These are phyloP conservation scores for Prionailurus bengalensis DNA, from an alignment of 2,113 vertebrate species.

Conservation along the genomic window DNA sequence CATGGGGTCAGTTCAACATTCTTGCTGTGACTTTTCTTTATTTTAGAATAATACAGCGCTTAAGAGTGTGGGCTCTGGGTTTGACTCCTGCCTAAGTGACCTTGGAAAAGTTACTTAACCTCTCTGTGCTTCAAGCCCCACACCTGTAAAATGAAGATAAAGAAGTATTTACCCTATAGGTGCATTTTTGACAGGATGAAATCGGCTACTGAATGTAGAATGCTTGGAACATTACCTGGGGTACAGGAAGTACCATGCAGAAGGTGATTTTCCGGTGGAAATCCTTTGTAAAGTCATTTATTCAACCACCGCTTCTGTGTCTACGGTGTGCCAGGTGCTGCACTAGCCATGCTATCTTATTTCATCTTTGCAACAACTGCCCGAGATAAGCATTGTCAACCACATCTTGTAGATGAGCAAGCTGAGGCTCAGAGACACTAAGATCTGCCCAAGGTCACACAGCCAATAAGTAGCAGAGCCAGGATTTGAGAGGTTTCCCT, in stretches of 20 bases:
- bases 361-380: background rate
- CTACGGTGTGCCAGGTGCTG: fast-evolving
- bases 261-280: background rate
- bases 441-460: background rate
- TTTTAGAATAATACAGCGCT: background rate
- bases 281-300: background rate
- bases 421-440: background rate
- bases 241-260: background rate
- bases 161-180: background rate
- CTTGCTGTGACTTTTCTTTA: background rate
- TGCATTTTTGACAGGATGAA: background rate
- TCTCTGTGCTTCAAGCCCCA: background rate
- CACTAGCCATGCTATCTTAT: background rate
- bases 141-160: background rate
- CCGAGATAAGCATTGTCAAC: background rate
- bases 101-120: background rate
- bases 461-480: background rate
- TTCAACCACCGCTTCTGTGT: background rate
- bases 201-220: background rate
- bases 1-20: background rate
- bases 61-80: background rate
- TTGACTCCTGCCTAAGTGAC: background rate
- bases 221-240: background rate
- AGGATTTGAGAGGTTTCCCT: background rate
- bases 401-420: background rate